Evolutionary conservation across 2,113 vertebrate genomes (phyloP), one percentile per base, ranked within the genome.

Genomic region (Salvelinus namaycush): DNA sequence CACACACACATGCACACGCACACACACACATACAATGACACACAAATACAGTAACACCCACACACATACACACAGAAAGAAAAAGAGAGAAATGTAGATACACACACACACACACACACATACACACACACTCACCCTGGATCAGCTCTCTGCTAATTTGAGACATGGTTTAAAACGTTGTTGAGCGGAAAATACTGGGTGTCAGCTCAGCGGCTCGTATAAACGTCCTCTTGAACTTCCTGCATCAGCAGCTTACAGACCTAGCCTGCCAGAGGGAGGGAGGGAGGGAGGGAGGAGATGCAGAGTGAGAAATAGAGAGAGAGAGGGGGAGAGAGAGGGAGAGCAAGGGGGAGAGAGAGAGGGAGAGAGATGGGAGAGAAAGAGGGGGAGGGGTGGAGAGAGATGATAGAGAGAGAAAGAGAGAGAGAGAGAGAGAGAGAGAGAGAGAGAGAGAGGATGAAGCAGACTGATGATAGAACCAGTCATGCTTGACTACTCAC

Each of bases 111-210:
- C n/a, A n/a, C 51, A 44, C 62, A 73, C 65, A 73, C 70, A 69
- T 16, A 76, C 51, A 60, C 16, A 69, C 34, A 70, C 60, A 48
- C 44, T 70, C 51, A 39, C 24, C 31, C n/a, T 71, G 72, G 72
- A 67, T 66, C 77, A 64, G 48, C 24, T 85, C 86, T 80, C 49
- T 66, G 70, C 70, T 81, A 79, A 91, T 90, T 86, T 90, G 76
- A 86, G 87, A 86, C 76, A 75, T 79, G 82, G 80, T 84, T 90
- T 81, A 83, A 84, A 87, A 78, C 76, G 68, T 88, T 86, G 87
- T 79, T 76, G 71, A 80, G 77, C 79, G 48, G 78, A 85, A 91
- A 91, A 90, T 81, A 70, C 68, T 76, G 73, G 1, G 69, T 85
- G 83, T 88, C 82, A 89, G 81, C 83, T 81, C 59, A 80, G 79